Conservation (phyloP, 2,113 vertebrate species). For the Dasyprocta punctata region DNA sequence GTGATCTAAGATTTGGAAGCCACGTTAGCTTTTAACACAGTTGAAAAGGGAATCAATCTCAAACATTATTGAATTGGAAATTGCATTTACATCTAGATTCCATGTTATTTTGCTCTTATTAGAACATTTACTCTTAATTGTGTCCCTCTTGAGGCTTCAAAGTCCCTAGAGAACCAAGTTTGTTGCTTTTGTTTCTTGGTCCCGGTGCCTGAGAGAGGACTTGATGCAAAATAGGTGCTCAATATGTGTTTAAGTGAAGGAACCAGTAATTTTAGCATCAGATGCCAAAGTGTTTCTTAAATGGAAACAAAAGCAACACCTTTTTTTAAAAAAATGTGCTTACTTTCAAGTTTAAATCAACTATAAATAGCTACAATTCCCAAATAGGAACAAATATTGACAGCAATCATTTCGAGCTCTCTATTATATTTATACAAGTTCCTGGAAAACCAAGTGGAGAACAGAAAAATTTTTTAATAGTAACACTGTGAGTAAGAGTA, state of each 20-base stretch:
- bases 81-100: neutral
- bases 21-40: neutral
- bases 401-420: neutral
- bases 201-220: neutral
- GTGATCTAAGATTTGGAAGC: slow-evolving; percentile 41
- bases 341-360: slow-evolving; percentile 10
- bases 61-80: slow-evolving; percentile 29
- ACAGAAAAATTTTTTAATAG: neutral
- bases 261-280: slow-evolving; percentile 19
- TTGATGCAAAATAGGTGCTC: neutral
- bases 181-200: neutral
- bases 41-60: slow-evolving; percentile 24
- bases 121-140: neutral
- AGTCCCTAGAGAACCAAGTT: too few species aligned
- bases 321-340: neutral
- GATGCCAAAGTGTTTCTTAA: slow-evolving; percentile 27
- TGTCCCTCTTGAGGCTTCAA: neutral
- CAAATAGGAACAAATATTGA: neutral
- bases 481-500: neutral
- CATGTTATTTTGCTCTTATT: neutral
- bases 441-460: neutral
- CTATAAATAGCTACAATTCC: neutral
- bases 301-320: slow-evolving; percentile 47
- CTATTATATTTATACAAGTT: slow-evolving; percentile 6
- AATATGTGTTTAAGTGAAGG: neutral